Evolutionary conservation across 92 coral and sea anemone genomes (phyloP), one percentile per base, ranked within the genome.

Genomic region (Chrysogorgia sp.): DNA sequence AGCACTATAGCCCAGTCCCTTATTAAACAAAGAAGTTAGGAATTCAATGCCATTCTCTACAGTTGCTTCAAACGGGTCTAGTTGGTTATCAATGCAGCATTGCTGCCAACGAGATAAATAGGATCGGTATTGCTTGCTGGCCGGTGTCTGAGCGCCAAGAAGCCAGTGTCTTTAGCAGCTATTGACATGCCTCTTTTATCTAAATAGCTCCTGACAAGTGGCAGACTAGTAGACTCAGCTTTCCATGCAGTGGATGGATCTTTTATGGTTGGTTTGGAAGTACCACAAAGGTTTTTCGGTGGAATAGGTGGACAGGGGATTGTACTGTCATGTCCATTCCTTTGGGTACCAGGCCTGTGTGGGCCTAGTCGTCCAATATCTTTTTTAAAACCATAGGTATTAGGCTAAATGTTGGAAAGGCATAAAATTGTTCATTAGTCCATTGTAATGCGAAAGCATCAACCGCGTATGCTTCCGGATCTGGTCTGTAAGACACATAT

Each of bases 331-430:
- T 63, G 40, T 19, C 37, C 83, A 83, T 40, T 25, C 63, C 82
- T 47, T 83, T 5, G 86, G 86, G 21, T 45, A 75, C 86, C 83
- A 82, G 15, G 75, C 74, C 66, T 82, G 86, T 26, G 86, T 31
- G 22, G 82, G 61, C 77, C 40, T 68, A 53, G 77, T 50, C 67
- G 66, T 80, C 67, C 66, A 24, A 40, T 48, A 75, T 75, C 34
- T 75, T 75, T 34, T 75, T 75, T 34, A 83, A 45, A 40, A 83
- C 72, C n/a, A 56, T 48, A 31, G 81, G 12, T 47, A 59, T 71
- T 17, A 85, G 41, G 61, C 85, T 80, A 30, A 85, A 85, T 7
- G 82, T 77, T 13, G 88, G 88, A 60, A 84, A 84, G 0, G 88
- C 58, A 60, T 79, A 84, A 14, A 84, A 60, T 26, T 78, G 41